phyloP scores from a whole-genome alignment of 1,140 invertebrate genomes.

The Pogonomyrmex barbatus region DNA sequence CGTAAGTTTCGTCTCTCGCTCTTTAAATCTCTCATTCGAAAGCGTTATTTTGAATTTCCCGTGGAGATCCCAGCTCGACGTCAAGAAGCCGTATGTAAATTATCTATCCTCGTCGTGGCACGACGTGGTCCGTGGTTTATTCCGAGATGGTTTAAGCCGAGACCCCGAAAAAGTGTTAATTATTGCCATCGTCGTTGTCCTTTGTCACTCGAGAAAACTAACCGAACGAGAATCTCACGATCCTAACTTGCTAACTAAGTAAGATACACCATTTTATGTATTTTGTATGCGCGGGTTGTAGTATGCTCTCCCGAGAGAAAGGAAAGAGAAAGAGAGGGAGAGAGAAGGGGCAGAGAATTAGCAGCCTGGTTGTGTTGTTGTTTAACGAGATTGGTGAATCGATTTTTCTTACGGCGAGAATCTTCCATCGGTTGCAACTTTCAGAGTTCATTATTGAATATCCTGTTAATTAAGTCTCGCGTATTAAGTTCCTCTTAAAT shows the following conservation, averaged over 20 bases:
- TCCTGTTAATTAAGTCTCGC: conserved; percentile 49
- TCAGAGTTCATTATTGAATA: conserved; percentile 56
- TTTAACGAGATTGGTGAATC: conserved; percentile 53
- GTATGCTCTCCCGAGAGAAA: background rate
- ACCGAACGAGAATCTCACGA: conserved; percentile 18
- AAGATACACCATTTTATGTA: conserved; percentile 28
- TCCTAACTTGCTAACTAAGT: conserved; percentile 16
- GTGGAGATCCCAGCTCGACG: background rate
- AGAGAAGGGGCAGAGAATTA: background rate
- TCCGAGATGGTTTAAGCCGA: background rate
- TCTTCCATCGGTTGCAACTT: conserved; percentile 44
- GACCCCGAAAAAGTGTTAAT: conserved; percentile 33
- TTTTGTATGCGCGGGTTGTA: background rate
- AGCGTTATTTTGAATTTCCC: background rate
- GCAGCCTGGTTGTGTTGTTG: conserved; percentile 41
- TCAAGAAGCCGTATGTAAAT: conserved; percentile 23
- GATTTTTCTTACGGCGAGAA: conserved; percentile 48
- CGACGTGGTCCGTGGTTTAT: conserved; percentile 13
- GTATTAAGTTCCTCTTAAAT: conserved; percentile 23
- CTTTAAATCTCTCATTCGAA: conserved; percentile 26
- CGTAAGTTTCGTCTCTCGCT: background rate
- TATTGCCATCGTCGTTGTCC: conserved; percentile 11
- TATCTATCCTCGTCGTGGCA: conserved; percentile 22
- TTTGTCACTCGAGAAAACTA: conserved; percentile 24
- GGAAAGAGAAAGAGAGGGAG: background rate